Percentiles rank a stretch among this genome's conserved stretches.
Evolutionary conservation across 2,113 vertebrate species (phyloP).

Genomic region (Sminthopsis crassicaudata): DNA sequence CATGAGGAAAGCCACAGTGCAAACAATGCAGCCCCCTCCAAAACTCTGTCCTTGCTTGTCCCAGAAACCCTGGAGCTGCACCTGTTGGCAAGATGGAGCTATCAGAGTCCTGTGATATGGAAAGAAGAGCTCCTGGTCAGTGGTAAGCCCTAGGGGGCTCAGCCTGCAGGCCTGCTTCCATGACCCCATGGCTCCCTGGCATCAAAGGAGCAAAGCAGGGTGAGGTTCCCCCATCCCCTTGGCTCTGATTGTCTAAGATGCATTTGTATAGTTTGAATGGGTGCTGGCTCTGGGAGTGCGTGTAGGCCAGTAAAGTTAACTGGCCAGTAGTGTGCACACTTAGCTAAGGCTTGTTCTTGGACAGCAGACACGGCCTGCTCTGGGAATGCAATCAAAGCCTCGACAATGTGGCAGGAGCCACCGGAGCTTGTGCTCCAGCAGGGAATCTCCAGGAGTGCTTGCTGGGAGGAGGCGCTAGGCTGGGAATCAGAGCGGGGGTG

Average conservation of each 20-base stretch:
- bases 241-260: neutral
- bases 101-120: neutral
- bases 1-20: neutral
- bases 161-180: neutral
- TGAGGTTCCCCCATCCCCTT: neutral
- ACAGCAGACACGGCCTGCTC: neutral
- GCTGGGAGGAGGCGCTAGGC: neutral
- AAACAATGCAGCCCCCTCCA: neutral
- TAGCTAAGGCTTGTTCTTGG: neutral
- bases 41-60: neutral
- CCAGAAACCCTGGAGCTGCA: neutral
- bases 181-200: constrained; percentile 37
- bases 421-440: neutral
- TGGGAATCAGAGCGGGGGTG: neutral
- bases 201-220: neutral
- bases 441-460: too few relatives aligned
- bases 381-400: neutral
- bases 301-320: neutral
- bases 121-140: neutral
- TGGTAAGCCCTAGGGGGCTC: neutral
- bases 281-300: neutral
- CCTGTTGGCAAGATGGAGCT: neutral
- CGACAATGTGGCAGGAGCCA: neutral
- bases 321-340: neutral
- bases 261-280: neutral